Percentiles rank a stretch among this genome's conserved stretches.
Conservation (phyloP, 2,888 invertebrate species). For the Mesopsocus fuscifrons region DNA sequence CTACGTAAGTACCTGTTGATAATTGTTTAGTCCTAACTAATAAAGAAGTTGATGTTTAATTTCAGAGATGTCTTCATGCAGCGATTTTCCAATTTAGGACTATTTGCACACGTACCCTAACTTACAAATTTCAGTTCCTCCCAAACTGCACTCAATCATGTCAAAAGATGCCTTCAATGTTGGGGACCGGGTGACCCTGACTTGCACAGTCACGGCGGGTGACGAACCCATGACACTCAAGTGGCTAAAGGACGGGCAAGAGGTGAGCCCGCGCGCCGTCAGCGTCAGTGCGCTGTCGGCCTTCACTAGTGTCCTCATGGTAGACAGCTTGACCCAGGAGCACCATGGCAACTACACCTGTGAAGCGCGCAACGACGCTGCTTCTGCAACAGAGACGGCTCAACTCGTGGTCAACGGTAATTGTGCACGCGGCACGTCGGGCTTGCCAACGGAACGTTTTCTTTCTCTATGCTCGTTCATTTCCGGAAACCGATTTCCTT, state of each 20-base stretch:
- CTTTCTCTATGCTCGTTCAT: conserved; percentile 11
- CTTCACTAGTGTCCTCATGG: conserved; percentile 58
- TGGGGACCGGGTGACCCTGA: conserved; percentile 51
- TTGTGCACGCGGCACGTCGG: conserved; percentile 16
- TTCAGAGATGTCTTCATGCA: too few relatives aligned
- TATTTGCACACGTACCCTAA: too few relatives aligned
- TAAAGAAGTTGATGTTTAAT: too few relatives aligned
- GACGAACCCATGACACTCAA: conserved; percentile 54
- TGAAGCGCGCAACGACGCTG: conserved; percentile 49
- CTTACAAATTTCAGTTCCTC: conserved; percentile 42
- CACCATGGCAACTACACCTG: conserved; percentile 64
- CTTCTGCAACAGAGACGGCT: conserved; percentile 52
- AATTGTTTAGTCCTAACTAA: too few relatives aligned
- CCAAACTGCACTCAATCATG: conserved; percentile 55
- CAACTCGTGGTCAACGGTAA: conserved; percentile 62
- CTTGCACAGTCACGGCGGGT: conserved; percentile 56
- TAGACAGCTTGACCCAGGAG: conserved; percentile 52
- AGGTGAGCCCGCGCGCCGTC: conserved; percentile 33
- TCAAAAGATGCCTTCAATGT: conserved; percentile 48
- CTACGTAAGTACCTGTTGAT: too few relatives aligned
- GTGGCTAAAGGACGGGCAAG: conserved; percentile 56
- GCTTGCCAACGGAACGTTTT: conserved; percentile 10
- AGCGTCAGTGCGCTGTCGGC: conserved; percentile 53
- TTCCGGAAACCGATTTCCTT: conserved; percentile 1
- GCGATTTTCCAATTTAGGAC: too few relatives aligned